Evolutionary conservation across 2,797 vertebrate genomes (phyloP).

Genomic region (Falco peregrinus): DNA sequence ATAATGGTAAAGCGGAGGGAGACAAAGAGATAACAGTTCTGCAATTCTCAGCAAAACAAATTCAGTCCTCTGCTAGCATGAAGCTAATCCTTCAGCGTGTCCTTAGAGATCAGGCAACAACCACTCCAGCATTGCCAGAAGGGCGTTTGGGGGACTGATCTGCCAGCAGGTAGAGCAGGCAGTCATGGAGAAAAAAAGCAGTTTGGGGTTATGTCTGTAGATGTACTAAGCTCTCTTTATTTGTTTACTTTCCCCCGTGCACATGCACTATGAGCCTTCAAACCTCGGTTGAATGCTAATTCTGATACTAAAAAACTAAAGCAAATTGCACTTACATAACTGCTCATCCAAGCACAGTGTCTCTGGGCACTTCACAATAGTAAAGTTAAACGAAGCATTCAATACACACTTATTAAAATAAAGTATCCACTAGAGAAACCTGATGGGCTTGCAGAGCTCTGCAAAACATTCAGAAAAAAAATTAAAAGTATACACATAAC

Average conservation of each 20-base stretch:
- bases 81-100: background rate
- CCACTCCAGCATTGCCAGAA: background rate
- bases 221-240: background rate
- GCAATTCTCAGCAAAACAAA: background rate
- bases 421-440: slow-evolving; percentile 63
- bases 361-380: slow-evolving; percentile 64
- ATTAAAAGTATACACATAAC: background rate
- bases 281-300: slow-evolving; percentile 42
- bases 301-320: slow-evolving; percentile 31
- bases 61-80: background rate
- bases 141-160: background rate
- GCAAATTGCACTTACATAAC: slow-evolving; percentile 59
- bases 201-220: background rate
- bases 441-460: slow-evolving; percentile 15
- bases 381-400: slow-evolving; percentile 73
- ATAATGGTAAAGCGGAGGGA: fast-evolving
- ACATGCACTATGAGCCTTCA: background rate
- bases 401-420: slow-evolving; percentile 71
- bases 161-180: background rate
- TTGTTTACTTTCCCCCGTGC: background rate
- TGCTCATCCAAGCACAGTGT: slow-evolving; percentile 61
- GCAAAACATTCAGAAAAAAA: slow-evolving; percentile 25
- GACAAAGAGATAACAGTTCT: background rate
- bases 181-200: background rate
- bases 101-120: background rate